Evolutionary conservation across 2,888 invertebrate species (phyloP), one percentile per base, ranked within the genome.

Genomic region (Pasiphila rectangulata): DNA sequence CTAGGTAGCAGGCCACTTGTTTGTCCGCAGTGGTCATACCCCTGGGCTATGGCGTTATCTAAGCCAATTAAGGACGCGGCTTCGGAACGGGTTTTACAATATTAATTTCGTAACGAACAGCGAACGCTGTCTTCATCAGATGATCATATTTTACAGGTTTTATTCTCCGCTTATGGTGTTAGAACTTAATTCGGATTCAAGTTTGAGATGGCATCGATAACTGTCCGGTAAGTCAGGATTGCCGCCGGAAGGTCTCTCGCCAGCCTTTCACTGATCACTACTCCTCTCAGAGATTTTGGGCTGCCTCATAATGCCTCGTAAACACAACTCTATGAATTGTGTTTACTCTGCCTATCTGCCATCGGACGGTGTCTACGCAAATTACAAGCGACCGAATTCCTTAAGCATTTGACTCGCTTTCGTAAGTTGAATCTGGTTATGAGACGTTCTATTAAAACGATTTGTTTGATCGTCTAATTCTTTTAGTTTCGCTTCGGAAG

Each of bases 181-280:
- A 74, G 69, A 69, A 67, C 72, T 74, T 67, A 69, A 78, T 79
- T 72, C 64, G 55, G 61, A 63, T 62, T 69, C 56, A 60, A 61
- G 64, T 66, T 56, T 56, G 59, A 61, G 63, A 64, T 60, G 65
- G 57, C 61, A 58, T 62, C 56, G 57, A 72, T 69, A 70, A 57
- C 72, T 72, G 78, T 73, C 71, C 59, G 59, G 67, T 77, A 69
- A 72, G 67, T 72, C 65, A 67, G 67, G 59, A 72, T 75, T 74
- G 74, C 68, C 53, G 59, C 57, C 60, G 58, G 43, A 65, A 52
- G 53, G 62, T 61, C 67, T 65, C 64, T 63, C 58, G 54, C 59
- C 56, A 44, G 54, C 61, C 64, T 67, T 64, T 66, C 63, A 60
- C 66, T 64, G 47, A 36, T 29, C n/a, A 23, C n/a, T n/a, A 12